Conservation (phyloP, 2,113 vertebrate species). For the Melanotaenia duboulayi region DNA sequence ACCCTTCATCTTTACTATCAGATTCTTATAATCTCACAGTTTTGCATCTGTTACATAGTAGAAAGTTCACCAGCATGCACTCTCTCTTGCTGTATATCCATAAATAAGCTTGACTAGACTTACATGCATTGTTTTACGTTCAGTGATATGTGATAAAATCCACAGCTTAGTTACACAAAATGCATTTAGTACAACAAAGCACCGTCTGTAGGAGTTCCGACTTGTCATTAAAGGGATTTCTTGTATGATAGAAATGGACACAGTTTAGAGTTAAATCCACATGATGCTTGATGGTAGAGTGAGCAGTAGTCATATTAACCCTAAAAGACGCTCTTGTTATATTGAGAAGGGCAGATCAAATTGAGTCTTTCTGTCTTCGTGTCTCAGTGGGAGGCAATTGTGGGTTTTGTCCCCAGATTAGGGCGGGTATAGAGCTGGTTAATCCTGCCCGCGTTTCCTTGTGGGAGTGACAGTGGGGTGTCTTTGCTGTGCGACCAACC, state of each 20-base stretch:
- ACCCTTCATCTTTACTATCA: too few relatives aligned
- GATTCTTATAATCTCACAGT: too few relatives aligned
- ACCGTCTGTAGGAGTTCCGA: constrained; percentile 5
- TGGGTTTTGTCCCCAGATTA: constrained; percentile 83
- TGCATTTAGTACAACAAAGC: constrained; percentile 18
- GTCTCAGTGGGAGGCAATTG: constrained; percentile 75
- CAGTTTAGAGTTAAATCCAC: constrained; percentile 63
- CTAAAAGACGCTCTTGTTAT: constrained; percentile 71
- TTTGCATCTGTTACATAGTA: too few relatives aligned
- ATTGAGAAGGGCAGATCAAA: constrained; percentile 69
- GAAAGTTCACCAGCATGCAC: too few relatives aligned
- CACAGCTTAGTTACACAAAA: not conserved
- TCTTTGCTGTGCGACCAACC: constrained; percentile 80
- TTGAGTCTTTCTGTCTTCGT: constrained; percentile 68
- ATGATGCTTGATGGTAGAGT: constrained; percentile 62
- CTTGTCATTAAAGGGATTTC: constrained; percentile 43
- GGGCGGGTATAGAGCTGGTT: constrained; percentile 74
- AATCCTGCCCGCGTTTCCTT: constrained; percentile 82
- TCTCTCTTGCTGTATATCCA: too few relatives aligned
- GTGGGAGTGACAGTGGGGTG: constrained; percentile 78
- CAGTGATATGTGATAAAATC: not conserved
- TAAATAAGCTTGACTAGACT: too few relatives aligned
- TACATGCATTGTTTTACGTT: not conserved
- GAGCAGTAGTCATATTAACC: constrained; percentile 73
- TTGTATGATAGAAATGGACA: constrained; percentile 43